Evolutionary conservation across 2,888 invertebrate genomes (phyloP).

Genomic region (Mactromeris polynyma): DNA sequence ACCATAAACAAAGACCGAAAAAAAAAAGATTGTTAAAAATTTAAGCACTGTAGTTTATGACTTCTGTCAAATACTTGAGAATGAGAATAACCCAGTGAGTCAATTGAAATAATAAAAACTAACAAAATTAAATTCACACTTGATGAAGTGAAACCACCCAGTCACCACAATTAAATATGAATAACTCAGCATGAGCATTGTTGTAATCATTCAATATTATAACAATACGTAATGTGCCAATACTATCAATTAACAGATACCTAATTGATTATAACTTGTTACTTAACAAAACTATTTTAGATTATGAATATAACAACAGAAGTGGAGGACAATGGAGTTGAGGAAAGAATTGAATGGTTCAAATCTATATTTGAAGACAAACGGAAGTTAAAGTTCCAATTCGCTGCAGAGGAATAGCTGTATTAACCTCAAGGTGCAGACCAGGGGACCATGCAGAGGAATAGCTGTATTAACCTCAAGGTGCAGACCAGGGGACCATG

Average conservation of each 20-base stretch:
- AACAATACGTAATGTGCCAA: neutral
- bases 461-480: too few species aligned
- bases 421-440: too few species aligned
- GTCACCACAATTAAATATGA: neutral
- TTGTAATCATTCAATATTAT: neutral
- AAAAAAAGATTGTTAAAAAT: neutral
- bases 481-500: too few species aligned
- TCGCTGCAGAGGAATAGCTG: too few species aligned
- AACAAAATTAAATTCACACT: neutral
- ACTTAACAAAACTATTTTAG: neutral
- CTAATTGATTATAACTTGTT: neutral
- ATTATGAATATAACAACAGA: neutral
- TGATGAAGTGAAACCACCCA: neutral
- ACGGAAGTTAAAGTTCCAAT: too few species aligned
- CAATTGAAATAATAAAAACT: neutral
- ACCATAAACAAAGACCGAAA: neutral
- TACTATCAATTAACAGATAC: neutral
- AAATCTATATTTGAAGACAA: too few species aligned
- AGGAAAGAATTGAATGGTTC: too few species aligned
- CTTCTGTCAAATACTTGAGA: neutral
- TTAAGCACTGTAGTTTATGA: neutral
- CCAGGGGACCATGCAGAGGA: too few species aligned
- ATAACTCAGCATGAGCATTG: neutral
- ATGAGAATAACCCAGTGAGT: neutral
- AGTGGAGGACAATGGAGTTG: neutral